Evolutionary conservation across 2,888 invertebrate species (phyloP).

Genomic region (Frankliniella intonsa): DNA sequence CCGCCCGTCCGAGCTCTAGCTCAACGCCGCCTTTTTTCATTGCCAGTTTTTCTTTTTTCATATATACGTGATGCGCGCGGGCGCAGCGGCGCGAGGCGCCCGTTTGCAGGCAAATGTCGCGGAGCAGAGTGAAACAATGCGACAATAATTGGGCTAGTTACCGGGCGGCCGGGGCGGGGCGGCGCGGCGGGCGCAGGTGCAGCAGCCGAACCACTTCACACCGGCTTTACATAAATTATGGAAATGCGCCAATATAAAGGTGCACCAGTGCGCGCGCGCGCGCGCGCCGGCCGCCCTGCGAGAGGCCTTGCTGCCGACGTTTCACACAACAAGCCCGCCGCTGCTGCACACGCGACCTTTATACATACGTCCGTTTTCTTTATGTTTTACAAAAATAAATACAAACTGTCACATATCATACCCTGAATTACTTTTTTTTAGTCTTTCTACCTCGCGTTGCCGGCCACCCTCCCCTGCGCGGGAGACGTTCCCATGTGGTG

Average conservation of each 20-base stretch:
- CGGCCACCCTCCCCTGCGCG: not conserved
- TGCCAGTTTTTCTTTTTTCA: too few species aligned
- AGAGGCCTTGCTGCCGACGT: not conserved
- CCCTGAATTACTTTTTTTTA: not conserved
- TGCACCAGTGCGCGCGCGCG: not conserved
- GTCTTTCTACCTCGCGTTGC: not conserved
- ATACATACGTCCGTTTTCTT: too few species aligned
- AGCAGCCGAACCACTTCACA: constrained; percentile 9
- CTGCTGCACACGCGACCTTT: too few species aligned
- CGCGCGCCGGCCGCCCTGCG: not conserved
- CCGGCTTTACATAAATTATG: constrained; percentile 26
- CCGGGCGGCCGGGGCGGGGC: not conserved
- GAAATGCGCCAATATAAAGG: not conserved
- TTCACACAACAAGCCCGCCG: too few species aligned
- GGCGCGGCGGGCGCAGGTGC: not conserved
- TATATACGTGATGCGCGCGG: too few species aligned
- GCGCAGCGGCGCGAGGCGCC: too few species aligned
- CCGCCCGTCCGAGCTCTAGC: too few species aligned
- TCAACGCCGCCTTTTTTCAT: too few species aligned
- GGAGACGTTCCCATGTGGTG: not conserved
- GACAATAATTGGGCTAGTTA: constrained; percentile 20
- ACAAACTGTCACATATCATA: too few species aligned
- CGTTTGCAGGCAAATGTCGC: too few species aligned
- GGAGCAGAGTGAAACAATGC: not conserved
- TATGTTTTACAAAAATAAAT: too few species aligned